A percentile compares a stretch with the other conserved stretches of the same genome.
Evolutionary conservation across 2,888 invertebrate species (phyloP).

Genomic region (Muschampia plurimacula): DNA sequence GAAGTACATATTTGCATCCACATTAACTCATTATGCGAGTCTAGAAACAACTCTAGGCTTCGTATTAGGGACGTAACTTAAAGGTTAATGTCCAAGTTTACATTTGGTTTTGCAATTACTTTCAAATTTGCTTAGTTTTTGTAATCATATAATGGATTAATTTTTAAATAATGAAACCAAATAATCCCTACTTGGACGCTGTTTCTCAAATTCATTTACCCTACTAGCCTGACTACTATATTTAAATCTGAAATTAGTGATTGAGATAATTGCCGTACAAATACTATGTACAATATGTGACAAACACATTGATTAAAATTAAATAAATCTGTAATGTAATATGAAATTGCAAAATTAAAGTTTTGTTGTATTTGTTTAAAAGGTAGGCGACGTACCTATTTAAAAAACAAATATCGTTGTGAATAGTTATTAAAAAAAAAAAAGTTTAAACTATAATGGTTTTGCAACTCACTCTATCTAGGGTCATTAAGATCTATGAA

Average conservation of each 20-base stretch:
- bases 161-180: slow-evolving; percentile 22
- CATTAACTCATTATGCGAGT: not conserved
- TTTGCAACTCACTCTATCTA: no score
- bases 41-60: not conserved
- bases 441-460: no score
- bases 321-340: no score
- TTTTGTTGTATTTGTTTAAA: no score
- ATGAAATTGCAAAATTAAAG: no score
- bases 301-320: no score
- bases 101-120: slow-evolving; percentile 22
- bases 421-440: no score
- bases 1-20: not conserved
- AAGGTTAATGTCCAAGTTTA: slow-evolving; percentile 28
- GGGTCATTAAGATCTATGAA: no score
- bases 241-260: not conserved
- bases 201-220: slow-evolving; percentile 1
- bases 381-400: no score
- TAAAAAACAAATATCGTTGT: no score
- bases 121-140: slow-evolving; percentile 13
- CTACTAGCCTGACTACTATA: not conserved
- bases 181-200: slow-evolving; percentile 4
- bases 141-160: not conserved
- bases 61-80: not conserved
- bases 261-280: no score
- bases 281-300: no score